A percentile compares a stretch with the other conserved stretches of the same genome.
Conservation (phyloP, 2,797 vertebrate genomes). For the Anguilla anguilla region DNA sequence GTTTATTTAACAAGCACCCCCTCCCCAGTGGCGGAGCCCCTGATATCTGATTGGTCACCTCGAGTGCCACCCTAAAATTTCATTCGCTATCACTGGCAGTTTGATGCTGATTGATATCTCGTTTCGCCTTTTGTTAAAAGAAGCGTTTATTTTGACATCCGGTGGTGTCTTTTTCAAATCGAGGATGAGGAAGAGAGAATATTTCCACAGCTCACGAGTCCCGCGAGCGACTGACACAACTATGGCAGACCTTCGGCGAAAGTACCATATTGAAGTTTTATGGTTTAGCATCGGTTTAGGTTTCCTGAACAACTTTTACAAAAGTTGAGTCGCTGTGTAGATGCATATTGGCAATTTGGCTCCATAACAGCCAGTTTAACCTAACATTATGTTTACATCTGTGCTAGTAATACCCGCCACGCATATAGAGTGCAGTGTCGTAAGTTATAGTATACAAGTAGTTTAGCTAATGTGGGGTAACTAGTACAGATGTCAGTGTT, state of each 20-base stretch:
- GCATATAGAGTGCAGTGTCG: background rate
- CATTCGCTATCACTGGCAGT: conserved; percentile 13
- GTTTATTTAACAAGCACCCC: too few species aligned
- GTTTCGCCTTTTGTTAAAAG: conserved; percentile 17
- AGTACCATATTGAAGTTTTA: conserved; percentile 17
- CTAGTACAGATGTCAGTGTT: background rate
- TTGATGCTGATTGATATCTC: conserved; percentile 31
- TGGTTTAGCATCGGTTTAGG: conserved; percentile 14
- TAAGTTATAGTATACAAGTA: background rate
- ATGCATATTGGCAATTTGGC: background rate
- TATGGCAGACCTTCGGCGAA: background rate
- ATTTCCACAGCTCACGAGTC: too few species aligned
- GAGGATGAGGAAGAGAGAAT: too few species aligned
- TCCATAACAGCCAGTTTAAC: conserved; percentile 7
- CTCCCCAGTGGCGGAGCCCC: too few species aligned
- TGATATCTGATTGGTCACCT: too few species aligned
- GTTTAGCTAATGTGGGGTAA: background rate
- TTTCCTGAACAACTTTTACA: background rate
- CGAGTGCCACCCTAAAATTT: conserved; percentile 21
- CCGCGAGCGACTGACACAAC: background rate
- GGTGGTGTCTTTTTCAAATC: too few species aligned
- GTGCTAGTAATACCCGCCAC: background rate
- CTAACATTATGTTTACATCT: background rate
- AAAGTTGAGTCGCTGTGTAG: background rate
- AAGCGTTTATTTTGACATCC: background rate